Conservation (phyloP, 2,888 invertebrate species). For the Scaptomyza flava region DNA sequence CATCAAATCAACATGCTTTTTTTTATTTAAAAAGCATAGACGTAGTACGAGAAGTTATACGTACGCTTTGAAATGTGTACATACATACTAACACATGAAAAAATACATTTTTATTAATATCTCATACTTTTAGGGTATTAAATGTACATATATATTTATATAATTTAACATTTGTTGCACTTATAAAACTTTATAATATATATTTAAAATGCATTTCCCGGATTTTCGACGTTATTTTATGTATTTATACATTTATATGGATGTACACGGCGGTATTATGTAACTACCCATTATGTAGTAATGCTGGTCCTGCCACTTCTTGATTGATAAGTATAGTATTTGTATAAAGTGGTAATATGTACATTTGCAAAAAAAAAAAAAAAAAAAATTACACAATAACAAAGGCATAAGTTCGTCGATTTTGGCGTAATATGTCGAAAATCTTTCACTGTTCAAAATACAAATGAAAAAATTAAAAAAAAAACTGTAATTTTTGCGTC, state of each 20-base stretch:
- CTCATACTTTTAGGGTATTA: slow-evolving; percentile 12
- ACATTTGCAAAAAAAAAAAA: slow-evolving; percentile 20
- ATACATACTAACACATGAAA: slow-evolving; percentile 28
- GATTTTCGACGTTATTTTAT: slow-evolving; percentile 34
- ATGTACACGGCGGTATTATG: slow-evolving; percentile 24
- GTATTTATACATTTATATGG: slow-evolving; percentile 38
- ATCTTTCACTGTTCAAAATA: slow-evolving; percentile 1
- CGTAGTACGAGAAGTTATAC: slow-evolving; percentile 10
- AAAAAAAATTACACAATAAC: slow-evolving; percentile 18
- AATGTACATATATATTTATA: slow-evolving; percentile 26
- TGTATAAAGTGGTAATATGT: slow-evolving; percentile 20
- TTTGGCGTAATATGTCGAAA: slow-evolving; percentile 14
- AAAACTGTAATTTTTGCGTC: slow-evolving; percentile 4
- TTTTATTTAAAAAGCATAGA: slow-evolving; percentile 24
- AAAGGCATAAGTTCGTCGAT: slow-evolving; percentile 20
- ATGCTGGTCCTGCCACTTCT: slow-evolving; percentile 31
- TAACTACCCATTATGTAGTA: slow-evolving; percentile 4
- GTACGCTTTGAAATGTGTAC: slow-evolving; percentile 20
- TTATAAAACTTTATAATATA: slow-evolving; percentile 37
- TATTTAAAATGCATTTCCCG: slow-evolving; percentile 46
- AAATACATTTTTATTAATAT: slow-evolving; percentile 7
- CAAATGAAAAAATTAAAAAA: slow-evolving; percentile 4
- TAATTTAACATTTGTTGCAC: slow-evolving; percentile 51
- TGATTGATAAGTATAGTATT: slow-evolving; percentile 27
- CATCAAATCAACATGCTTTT: slow-evolving; percentile 37